Conservation (phyloP, 1,140 invertebrate species). For the Palaemon carinicauda region DNA sequence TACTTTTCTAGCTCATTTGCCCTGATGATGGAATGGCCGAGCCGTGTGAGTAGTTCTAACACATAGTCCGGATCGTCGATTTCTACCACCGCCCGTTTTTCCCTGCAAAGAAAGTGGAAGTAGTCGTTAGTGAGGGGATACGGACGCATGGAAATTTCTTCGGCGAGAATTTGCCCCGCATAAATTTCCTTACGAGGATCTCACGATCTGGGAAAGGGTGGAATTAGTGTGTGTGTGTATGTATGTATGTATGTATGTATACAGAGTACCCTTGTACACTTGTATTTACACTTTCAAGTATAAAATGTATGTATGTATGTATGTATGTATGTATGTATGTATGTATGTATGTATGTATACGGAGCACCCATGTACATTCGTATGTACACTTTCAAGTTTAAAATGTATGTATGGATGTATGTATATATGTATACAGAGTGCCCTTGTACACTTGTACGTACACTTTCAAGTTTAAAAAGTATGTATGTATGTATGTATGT, state of each 20-base stretch:
- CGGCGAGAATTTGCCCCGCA: neutral
- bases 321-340: neutral
- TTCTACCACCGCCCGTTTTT: slow-evolving; percentile 65
- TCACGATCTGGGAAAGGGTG: neutral
- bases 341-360: no score
- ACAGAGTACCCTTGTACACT: no score
- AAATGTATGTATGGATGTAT: neutral
- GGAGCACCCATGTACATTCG: no score
- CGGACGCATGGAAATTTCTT: neutral
- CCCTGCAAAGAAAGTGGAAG: slow-evolving; percentile 61
- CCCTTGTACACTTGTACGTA: no score
- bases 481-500: neutral
- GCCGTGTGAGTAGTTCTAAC: slow-evolving; percentile 70
- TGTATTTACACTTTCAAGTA: neutral
- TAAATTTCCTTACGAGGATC: neutral
- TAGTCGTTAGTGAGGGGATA: neutral
- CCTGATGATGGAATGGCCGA: slow-evolving; percentile 70
- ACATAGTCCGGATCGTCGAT: slow-evolving; percentile 70
- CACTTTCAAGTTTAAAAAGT: no score
- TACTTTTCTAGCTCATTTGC: slow-evolving; percentile 70
- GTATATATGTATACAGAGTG: neutral
- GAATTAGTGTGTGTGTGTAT: neutral
- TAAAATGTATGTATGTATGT: neutral
- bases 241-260: no score
- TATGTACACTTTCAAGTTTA: neutral